Conservation (phyloP, 2,113 vertebrate species). For the Dipodomys ordii region DNA sequence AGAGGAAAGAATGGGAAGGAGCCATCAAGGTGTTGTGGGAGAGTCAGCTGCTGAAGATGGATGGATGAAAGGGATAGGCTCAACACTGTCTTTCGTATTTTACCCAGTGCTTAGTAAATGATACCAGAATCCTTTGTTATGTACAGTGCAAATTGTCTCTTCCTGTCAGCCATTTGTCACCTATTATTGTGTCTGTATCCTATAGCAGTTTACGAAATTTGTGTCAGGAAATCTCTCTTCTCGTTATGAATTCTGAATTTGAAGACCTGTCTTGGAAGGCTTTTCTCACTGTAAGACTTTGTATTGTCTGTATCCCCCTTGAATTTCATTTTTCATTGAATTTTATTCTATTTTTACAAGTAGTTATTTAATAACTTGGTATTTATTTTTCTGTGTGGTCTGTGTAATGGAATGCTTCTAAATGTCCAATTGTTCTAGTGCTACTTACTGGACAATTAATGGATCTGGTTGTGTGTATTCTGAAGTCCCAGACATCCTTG, state of each 20-base stretch:
- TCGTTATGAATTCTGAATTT: neutral
- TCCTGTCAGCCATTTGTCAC: neutral
- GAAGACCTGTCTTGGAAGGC: neutral
- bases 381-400: constrained; percentile 15
- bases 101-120: neutral
- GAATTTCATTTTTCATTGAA: neutral
- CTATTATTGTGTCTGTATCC: neutral
- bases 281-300: neutral
- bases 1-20: neutral
- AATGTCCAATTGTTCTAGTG: neutral
- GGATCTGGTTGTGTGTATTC: neutral
- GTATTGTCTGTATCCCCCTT: neutral
- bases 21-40: neutral
- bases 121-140: neutral
- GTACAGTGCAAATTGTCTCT: neutral
- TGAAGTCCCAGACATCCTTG: neutral
- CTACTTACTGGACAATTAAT: neutral
- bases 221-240: neutral
- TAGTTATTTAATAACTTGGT: neutral
- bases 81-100: neutral
- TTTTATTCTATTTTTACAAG: neutral
- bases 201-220: constrained; percentile 4
- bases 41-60: neutral
- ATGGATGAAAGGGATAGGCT: neutral
- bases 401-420: neutral